Conservation (phyloP, 2,797 vertebrate genomes). For the Erethizon dorsatum region DNA sequence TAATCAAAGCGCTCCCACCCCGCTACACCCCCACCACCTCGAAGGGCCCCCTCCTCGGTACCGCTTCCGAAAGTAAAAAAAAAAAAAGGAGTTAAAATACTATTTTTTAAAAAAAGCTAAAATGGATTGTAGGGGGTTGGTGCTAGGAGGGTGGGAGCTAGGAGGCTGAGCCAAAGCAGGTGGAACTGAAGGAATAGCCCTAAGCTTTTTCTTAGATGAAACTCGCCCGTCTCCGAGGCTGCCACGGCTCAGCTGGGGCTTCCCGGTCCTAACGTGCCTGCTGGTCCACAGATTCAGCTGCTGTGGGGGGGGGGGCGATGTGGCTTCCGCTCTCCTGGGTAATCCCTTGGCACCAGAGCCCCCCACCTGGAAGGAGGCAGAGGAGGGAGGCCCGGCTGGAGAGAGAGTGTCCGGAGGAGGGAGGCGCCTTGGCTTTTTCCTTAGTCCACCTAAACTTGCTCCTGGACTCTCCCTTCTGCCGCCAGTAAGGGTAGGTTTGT, state of each 20-base stretch:
- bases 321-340: constrained; percentile 36
- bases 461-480: constrained; percentile 60
- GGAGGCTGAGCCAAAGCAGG: constrained; percentile 37
- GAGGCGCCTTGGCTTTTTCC: constrained; percentile 29
- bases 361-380: background rate
- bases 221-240: constrained; percentile 72
- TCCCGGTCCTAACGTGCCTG: constrained; percentile 60
- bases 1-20: constrained; percentile 89
- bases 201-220: constrained; percentile 74
- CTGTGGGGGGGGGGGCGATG: constrained; percentile 19
- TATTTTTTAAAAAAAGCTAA: background rate
- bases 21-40: constrained; percentile 80
- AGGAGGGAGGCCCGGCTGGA: background rate
- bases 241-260: constrained; percentile 66
- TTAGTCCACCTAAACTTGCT: constrained; percentile 78
- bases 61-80: constrained; percentile 57
- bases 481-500: constrained; percentile 1
- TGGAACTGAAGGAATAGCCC: constrained; percentile 16
- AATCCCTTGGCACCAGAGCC: constrained; percentile 50
- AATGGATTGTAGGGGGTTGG: constrained; percentile 36
- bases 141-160: no score
- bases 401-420: constrained; percentile 45
- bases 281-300: constrained; percentile 54
- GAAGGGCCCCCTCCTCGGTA: constrained; percentile 42
- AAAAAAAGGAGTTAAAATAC: background rate